Percentiles rank a stretch among this genome's conserved stretches.
phyloP scores from a whole-genome alignment of 2,888 invertebrate species.

The Peribatodes rhomboidaria region DNA sequence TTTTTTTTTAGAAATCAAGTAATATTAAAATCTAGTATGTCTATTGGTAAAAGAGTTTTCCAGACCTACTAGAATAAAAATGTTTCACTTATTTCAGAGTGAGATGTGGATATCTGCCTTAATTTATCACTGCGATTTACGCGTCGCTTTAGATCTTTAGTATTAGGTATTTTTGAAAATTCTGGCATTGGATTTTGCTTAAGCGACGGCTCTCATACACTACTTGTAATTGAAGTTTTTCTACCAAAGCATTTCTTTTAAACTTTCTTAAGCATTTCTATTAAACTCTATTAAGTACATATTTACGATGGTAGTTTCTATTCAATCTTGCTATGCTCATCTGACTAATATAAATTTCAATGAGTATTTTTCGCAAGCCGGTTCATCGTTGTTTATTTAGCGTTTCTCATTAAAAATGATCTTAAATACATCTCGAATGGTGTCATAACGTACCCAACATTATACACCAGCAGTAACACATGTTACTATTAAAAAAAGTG shows the following conservation, averaged over 20 bases:
- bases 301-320: too few species aligned
- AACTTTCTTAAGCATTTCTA: too few species aligned
- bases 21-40: too few species aligned
- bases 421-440: conserved; percentile 69
- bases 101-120: not conserved
- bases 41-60: too few species aligned
- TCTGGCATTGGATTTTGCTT: too few species aligned
- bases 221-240: too few species aligned
- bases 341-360: not conserved
- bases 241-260: too few species aligned
- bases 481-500: conserved; percentile 71
- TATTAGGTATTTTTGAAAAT: not conserved
- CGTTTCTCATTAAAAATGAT: conserved; percentile 69
- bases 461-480: conserved; percentile 62
- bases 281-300: too few species aligned
- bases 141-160: not conserved
- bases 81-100: too few species aligned
- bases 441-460: conserved; percentile 78
- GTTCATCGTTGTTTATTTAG: conserved; percentile 14
- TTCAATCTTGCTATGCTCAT: not conserved
- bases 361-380: conserved; percentile 21
- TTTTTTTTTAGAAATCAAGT: too few species aligned
- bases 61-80: too few species aligned
- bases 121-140: not conserved
- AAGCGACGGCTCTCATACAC: too few species aligned